These are phyloP conservation scores for Euwallacea similis DNA, from an alignment of 1,140 invertebrate species.

Conservation along the genomic window DNA sequence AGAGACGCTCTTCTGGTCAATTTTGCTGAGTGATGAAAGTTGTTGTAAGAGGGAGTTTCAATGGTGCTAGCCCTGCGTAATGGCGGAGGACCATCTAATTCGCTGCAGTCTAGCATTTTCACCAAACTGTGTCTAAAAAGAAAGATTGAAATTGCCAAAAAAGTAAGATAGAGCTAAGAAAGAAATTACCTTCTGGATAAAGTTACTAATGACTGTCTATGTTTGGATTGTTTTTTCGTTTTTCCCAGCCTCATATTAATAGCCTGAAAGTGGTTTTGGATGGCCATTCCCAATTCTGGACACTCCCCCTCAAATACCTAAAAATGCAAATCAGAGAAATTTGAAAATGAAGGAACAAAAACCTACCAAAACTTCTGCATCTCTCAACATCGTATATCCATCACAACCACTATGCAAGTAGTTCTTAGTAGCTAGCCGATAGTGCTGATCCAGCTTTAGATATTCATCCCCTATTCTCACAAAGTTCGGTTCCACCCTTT, in stretches of 20 bases:
- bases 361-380: slow-evolving; percentile 60
- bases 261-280: slow-evolving; percentile 87
- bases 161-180: neutral
- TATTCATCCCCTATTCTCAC: slow-evolving; percentile 85
- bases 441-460: slow-evolving; percentile 70
- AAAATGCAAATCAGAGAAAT: slow-evolving; percentile 12
- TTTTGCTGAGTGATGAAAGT: slow-evolving; percentile 50
- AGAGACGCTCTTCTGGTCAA: slow-evolving; percentile 70
- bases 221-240: slow-evolving; percentile 71
- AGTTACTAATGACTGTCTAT: slow-evolving; percentile 80
- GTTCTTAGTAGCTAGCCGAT: slow-evolving; percentile 79
- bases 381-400: slow-evolving; percentile 79
- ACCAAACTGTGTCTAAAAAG: slow-evolving; percentile 69
- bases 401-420: slow-evolving; percentile 80
- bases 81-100: slow-evolving; percentile 69
- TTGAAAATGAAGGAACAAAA: slow-evolving; percentile 7
- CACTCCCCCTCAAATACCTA: slow-evolving; percentile 81
- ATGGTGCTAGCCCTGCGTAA: slow-evolving; percentile 57
- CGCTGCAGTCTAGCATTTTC: slow-evolving; percentile 70
- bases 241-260: slow-evolving; percentile 76
- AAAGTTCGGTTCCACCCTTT: slow-evolving; percentile 69
- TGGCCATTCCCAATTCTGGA: slow-evolving; percentile 75
- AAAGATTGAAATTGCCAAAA: slow-evolving; percentile 7
- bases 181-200: slow-evolving; percentile 66
- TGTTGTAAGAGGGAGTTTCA: slow-evolving; percentile 40